Conservation (phyloP, 2,113 vertebrate genomes). For the Dicaeum eximium region DNA sequence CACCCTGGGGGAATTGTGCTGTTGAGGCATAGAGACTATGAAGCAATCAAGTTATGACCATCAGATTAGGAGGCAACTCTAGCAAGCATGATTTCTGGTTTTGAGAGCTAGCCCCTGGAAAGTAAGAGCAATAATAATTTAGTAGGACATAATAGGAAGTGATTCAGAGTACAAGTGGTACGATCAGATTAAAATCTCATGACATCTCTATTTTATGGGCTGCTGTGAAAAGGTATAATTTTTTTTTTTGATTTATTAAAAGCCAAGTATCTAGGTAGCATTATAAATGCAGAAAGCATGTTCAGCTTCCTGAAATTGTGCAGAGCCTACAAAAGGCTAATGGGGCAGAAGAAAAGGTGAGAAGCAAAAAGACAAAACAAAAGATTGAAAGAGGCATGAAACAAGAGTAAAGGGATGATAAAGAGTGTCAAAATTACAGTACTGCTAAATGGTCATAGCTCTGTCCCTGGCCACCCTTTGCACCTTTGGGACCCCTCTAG, state of each 20-base stretch:
- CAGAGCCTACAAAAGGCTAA: not conserved
- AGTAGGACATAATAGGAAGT: not conserved
- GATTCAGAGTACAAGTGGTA: constrained; percentile 3
- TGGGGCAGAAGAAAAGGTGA: not conserved
- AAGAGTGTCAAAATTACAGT: not conserved
- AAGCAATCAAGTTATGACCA: not conserved
- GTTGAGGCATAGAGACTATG: not conserved
- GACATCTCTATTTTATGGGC: not conserved
- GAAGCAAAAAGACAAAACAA: not conserved
- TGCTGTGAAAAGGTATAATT: not conserved
- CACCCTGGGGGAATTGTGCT: not conserved
- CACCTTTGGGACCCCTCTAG: not conserved
- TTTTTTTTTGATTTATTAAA: not conserved
- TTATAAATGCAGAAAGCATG: not conserved
- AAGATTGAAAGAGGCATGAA: not conserved
- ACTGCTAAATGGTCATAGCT: not conserved
- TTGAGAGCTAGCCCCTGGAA: not conserved
- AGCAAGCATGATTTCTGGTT: not conserved
- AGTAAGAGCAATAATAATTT: not conserved
- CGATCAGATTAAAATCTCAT: not conserved
- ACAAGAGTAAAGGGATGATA: not conserved
- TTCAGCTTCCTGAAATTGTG: not conserved
- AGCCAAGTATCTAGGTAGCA: not conserved
- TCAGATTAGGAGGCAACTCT: not conserved
- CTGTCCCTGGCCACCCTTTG: not conserved